A percentile compares a stretch with the other conserved stretches of the same genome.
These are phyloP conservation scores for Silvanus unidentatus DNA, from an alignment of 2,888 invertebrate species.

Conservation along the genomic window DNA sequence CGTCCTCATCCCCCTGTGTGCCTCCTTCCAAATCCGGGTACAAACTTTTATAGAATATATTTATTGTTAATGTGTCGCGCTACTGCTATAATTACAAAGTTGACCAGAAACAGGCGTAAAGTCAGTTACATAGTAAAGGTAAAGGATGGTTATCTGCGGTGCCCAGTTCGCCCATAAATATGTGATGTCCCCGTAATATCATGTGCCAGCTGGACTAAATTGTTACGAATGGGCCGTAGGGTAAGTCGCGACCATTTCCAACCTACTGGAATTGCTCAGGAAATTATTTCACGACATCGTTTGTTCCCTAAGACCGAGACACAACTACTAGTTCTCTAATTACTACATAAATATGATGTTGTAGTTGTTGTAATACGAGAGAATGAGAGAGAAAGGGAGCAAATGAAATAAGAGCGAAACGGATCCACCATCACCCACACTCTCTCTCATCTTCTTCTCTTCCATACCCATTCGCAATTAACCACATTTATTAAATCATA, in stretches of 20 bases:
- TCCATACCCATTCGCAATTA: too few species aligned
- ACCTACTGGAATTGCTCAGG: slow-evolving; percentile 39
- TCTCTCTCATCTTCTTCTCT: too few species aligned
- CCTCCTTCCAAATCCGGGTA: too few species aligned
- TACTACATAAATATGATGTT: slow-evolving; percentile 19
- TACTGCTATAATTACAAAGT: slow-evolving; percentile 41
- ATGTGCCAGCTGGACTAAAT: slow-evolving; percentile 49
- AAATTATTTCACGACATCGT: slow-evolving; percentile 39
- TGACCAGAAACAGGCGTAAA: slow-evolving; percentile 32
- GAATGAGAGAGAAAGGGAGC: too few species aligned
- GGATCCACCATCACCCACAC: too few species aligned
- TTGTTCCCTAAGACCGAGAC: slow-evolving; percentile 24
- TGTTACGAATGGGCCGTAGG: slow-evolving; percentile 46
- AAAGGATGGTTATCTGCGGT: slow-evolving; percentile 22
- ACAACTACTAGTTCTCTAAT: slow-evolving; percentile 27
- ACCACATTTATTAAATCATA: too few species aligned
- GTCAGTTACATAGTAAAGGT: slow-evolving; percentile 14
- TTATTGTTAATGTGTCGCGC: too few species aligned
- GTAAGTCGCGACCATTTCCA: slow-evolving; percentile 36
- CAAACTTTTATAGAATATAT: too few species aligned
- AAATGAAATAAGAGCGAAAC: too few species aligned
- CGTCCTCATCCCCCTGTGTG: too few species aligned
- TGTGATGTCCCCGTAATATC: slow-evolving; percentile 48
- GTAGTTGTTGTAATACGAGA: too few species aligned
- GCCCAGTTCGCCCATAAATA: slow-evolving; percentile 45